A percentile compares a stretch with the other conserved stretches of the same genome.
phyloP scores from a whole-genome alignment of 2,797 vertebrate species.

The Dendrocincla fuliginosa region DNA sequence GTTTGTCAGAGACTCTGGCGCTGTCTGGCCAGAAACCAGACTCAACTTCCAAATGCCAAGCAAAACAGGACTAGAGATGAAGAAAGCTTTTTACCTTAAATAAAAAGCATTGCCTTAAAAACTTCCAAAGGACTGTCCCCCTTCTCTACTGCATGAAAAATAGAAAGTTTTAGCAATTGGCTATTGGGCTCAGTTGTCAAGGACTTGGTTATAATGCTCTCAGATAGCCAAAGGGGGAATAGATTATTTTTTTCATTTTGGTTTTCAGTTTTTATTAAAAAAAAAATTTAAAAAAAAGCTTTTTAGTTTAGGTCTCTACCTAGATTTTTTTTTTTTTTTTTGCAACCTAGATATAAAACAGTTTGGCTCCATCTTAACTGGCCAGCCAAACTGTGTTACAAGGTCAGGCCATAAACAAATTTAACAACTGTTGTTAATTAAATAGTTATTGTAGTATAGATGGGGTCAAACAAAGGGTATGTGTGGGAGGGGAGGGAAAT shows the following conservation, averaged over 20 bases:
- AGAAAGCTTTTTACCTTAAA: background rate
- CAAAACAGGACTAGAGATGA: background rate
- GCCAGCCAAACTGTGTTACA: constrained; percentile 53
- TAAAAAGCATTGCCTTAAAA: background rate
- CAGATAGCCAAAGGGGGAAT: background rate
- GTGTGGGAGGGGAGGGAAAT: constrained; percentile 41
- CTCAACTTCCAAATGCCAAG: background rate
- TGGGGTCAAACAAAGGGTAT: constrained; percentile 65
- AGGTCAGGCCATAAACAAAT: constrained; percentile 71
- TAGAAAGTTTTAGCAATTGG: background rate
- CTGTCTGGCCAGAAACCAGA: background rate
- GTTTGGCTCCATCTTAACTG: constrained; percentile 46
- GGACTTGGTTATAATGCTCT: background rate
- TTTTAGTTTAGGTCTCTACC: constrained; percentile 5
- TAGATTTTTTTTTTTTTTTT: background rate
- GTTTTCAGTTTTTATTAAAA: background rate
- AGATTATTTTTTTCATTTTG: background rate
- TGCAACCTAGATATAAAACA: constrained; percentile 20
- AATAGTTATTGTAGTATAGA: constrained; percentile 75
- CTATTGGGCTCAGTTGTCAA: background rate
- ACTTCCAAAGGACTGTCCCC: background rate
- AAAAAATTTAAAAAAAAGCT: background rate
- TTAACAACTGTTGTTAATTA: constrained; percentile 78
- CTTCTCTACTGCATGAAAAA: background rate
- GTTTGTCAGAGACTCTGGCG: background rate